Percentiles rank a stretch among this genome's conserved stretches.
Conservation (phyloP, 1,140 invertebrate genomes). For the Macrobrachium rosenbergii region DNA sequence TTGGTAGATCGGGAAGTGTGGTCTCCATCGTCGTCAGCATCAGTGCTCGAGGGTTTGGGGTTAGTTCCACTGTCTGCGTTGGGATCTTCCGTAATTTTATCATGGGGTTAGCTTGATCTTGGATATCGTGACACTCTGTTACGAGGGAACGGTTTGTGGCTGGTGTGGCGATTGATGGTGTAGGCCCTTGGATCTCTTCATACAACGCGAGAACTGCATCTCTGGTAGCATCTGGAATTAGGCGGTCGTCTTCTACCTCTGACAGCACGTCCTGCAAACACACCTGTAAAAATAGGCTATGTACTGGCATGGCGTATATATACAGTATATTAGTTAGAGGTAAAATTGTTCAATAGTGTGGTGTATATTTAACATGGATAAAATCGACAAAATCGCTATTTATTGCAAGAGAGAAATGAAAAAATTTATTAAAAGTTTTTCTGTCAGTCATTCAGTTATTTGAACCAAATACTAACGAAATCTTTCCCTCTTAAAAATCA, state of each 20-base stretch:
- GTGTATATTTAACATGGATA: too few relatives aligned
- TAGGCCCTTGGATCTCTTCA: background rate
- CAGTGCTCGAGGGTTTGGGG: background rate
- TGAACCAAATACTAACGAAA: too few relatives aligned
- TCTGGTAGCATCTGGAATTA: constrained; percentile 38
- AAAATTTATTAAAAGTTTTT: too few relatives aligned
- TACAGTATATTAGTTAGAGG: too few relatives aligned
- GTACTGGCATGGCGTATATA: too few relatives aligned
- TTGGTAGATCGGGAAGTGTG: background rate
- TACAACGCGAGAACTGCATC: constrained; percentile 32
- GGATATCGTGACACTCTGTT: background rate
- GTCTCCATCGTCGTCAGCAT: background rate
- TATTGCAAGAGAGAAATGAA: too few relatives aligned
- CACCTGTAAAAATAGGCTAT: constrained; percentile 21
- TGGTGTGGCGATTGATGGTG: background rate
- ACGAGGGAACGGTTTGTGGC: background rate
- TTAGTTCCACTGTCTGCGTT: background rate
- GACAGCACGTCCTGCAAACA: constrained; percentile 46
- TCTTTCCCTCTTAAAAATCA: too few relatives aligned
- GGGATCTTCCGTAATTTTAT: background rate
- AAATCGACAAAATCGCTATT: too few relatives aligned
- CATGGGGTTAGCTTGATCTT: background rate
- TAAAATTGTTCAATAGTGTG: too few relatives aligned
- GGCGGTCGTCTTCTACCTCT: constrained; percentile 47
- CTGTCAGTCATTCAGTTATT: too few relatives aligned